Evolutionary conservation across 2,888 invertebrate genomes (phyloP).

Genomic region (Candidula unifasciata): DNA sequence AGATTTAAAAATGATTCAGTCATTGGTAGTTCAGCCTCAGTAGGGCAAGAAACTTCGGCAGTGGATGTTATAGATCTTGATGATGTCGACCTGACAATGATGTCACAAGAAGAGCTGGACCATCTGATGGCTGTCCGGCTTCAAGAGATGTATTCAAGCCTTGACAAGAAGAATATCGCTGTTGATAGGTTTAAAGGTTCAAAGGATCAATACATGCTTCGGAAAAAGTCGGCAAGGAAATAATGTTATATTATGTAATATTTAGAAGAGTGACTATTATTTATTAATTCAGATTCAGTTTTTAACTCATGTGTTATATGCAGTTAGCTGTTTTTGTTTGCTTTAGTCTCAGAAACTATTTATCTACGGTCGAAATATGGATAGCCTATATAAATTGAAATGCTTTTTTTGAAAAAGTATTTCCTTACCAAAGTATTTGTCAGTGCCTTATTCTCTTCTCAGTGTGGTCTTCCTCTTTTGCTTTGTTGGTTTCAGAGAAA

Average conservation of each 20-base stretch:
- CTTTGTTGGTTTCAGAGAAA: no score
- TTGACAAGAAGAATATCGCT: slow-evolving; percentile 54
- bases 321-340: no score
- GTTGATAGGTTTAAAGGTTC: slow-evolving; percentile 60
- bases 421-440: no score
- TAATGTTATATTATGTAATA: neutral
- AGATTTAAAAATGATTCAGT: neutral
- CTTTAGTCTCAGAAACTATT: no score
- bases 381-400: no score
- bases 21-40: neutral
- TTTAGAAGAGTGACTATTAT: no score
- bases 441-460: no score
- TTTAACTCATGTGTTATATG: no score
- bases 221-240: slow-evolving; percentile 50
- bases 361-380: no score
- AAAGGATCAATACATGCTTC: slow-evolving; percentile 58
- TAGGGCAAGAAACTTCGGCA: neutral
- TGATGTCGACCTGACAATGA: slow-evolving; percentile 3
- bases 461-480: no score
- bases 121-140: slow-evolving; percentile 57
- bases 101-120: slow-evolving; percentile 59
- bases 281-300: no score
- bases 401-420: no score
- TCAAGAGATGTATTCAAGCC: slow-evolving; percentile 59
- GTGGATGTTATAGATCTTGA: neutral